These are phyloP conservation scores for Pammene aurita DNA, from an alignment of 2,888 invertebrate species.

Conservation along the genomic window DNA sequence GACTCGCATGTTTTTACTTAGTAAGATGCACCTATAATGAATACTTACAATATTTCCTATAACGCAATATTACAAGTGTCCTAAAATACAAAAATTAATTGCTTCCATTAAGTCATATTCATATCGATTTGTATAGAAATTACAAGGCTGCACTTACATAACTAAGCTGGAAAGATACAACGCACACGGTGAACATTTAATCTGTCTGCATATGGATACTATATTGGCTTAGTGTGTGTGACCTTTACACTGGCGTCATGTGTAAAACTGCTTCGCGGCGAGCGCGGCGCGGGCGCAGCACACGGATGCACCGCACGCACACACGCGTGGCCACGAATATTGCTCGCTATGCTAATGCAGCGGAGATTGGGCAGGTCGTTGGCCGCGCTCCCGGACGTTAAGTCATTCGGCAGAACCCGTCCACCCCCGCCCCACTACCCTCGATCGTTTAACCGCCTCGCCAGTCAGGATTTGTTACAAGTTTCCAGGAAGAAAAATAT, in stretches of 20 bases:
- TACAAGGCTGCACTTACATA: conserved; percentile 44
- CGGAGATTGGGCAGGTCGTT: conserved; percentile 84
- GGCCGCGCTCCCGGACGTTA: conserved; percentile 80
- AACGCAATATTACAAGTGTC: conserved; percentile 5
- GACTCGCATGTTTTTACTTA: neutral
- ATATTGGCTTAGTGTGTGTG: conserved; percentile 41
- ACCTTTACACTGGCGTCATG: conserved; percentile 44
- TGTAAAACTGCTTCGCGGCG: conserved; percentile 49
- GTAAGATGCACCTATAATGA: neutral
- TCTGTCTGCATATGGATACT: conserved; percentile 57
- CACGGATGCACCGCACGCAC: conserved; percentile 58
- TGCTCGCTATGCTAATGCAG: conserved; percentile 83
- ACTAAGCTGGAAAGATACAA: conserved; percentile 44
- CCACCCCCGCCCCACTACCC: conserved; percentile 70
- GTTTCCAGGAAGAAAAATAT: conserved; percentile 41
- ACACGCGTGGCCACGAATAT: conserved; percentile 69
- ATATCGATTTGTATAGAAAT: conserved; percentile 30
- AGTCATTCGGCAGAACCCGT: conserved; percentile 80
- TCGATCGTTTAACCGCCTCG: conserved; percentile 50
- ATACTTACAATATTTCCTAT: neutral
- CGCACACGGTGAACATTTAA: conserved; percentile 50
- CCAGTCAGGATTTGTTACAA: conserved; percentile 33
- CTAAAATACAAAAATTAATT: conserved; percentile 30
- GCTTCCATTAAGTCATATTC: conserved; percentile 29
- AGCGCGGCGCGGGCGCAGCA: conserved; percentile 52